Evolutionary conservation across 1,140 invertebrate genomes (phyloP), one percentile per base, ranked within the genome.

Genomic region (Tetragnatha versicolor): DNA sequence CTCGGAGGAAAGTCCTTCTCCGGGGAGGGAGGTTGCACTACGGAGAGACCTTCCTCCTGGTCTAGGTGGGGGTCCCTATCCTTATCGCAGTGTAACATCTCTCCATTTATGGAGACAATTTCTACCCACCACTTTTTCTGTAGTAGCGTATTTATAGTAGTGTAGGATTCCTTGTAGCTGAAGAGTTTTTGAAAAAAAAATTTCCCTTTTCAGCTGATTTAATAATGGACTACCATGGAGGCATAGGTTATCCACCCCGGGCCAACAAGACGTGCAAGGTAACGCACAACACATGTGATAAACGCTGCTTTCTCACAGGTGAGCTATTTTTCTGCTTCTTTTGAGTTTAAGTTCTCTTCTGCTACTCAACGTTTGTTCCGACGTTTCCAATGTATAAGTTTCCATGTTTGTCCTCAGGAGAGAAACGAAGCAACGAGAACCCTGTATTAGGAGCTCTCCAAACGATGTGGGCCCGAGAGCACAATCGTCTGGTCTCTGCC

Each of bases 391-490:
- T n/a, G 49, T 51, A n/a, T 51, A 51, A n/a, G 9, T 51, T 51
- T n/a, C 7, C 20, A 22, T 10, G 14, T n/a, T n/a, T 3, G 10
- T 6, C 22, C 20, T 9, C n/a, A 92, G 89, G 89, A 37, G 89
- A 90, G 81, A 83, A 85, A 75, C 81, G 89, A 70, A 88, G 85
- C 4, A 90, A 90, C 84, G 89, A 90, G 83, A 88, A 91, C 83
- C 90, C 97, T 25, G 96, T 93, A 3, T 87, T 99, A 3, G 88
- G 95, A 22, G 91, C 94, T n/a, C 98, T 99, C 93, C 98, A 99
- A 84, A 99, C 96, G 0, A 87, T 99, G 63, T 99, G 94, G 93
- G 90, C 98, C 86, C 86, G 98, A 25, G 95, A 99, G 84, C 98
- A 99, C 84, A 99, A 99, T 83, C 88, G 95, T 69, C 88, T 99